These are phyloP conservation scores for Huso huso DNA, from an alignment of 2,797 vertebrate species.

Conservation along the genomic window DNA sequence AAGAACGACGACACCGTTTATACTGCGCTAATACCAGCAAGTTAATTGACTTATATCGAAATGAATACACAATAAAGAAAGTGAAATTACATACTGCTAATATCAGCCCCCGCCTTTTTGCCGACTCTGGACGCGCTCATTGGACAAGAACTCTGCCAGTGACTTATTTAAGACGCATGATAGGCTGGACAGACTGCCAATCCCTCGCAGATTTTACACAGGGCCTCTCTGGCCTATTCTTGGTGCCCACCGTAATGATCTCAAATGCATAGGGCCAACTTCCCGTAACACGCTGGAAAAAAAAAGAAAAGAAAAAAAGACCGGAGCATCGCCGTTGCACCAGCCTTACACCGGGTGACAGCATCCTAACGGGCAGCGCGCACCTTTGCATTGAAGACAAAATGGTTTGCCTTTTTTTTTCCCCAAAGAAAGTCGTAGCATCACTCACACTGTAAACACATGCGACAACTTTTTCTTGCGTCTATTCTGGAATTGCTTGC, in stretches of 20 bases:
- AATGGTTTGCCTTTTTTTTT: conserved; percentile 2
- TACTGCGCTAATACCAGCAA: neutral
- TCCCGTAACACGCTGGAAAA: conserved; percentile 22
- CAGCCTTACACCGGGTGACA: neutral
- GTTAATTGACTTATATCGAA: neutral
- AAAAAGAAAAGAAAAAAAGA: conserved; percentile 7
- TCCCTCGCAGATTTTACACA: conserved; percentile 23
- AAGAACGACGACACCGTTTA: neutral
- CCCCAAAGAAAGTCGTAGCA: conserved; percentile 7
- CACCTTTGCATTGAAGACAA: neutral
- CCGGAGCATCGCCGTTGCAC: neutral
- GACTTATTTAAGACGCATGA: conserved; percentile 22
- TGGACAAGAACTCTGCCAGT: conserved; percentile 8
- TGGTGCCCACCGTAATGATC: conserved; percentile 31
- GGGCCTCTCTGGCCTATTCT: conserved; percentile 49
- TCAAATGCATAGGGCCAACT: conserved; percentile 33
- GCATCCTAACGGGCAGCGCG: neutral
- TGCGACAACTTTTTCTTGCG: conserved; percentile 15
- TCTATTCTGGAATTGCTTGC: conserved; percentile 7
- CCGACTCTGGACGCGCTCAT: neutral
- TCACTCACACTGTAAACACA: conserved; percentile 14
- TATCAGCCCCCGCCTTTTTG: conserved; percentile 11
- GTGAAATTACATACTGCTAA: conserved; percentile 1
- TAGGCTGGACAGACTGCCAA: conserved; percentile 35
- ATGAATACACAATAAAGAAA: neutral